Base-by-base conservation (phyloP, 2,797 vertebrate species). In the Crossoptilon crossoptilon region DNA sequence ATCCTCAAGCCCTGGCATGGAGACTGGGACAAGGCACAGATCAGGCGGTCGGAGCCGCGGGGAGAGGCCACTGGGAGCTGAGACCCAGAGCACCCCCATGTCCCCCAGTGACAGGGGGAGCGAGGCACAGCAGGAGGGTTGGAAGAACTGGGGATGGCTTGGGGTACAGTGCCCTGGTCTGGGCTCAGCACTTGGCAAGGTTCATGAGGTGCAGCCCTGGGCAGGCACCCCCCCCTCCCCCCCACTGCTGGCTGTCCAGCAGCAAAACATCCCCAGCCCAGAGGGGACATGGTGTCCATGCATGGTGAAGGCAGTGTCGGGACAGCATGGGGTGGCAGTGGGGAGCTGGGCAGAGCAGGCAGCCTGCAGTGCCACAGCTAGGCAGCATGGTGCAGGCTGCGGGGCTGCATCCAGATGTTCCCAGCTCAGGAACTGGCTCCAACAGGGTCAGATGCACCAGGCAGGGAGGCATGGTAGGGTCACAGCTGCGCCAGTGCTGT, bases 51-150 rank as follows among this genome's bases (percentile, higher is more conserved):
- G 4, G 71, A 90, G 80, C 27, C 31, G 3, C 0, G 1, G 35
- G 56, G 21, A 22, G 18, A 92, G 91, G 84, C 81, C 72, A 88
- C 96, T 73, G 86, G 66, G 77, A 41, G 66, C 84, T 33, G 1
- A 1, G n/a, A 6, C 8, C 78, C 53, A 0, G 11, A 67, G 78
- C 70, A 35, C 37, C 8, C 2, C 15, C 23, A 24, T 9, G 41
- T 44, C 21, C 35, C 69, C 66, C 4, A 9, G 69, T 44, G 15
- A 2, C 2, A 16, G 67, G 76, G 39, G 78, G 68, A 79, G 67
- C 35, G 84, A 91, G 93, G 84, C 84, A 81, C 63, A 4, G 67
- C 0, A 5, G 70, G 35, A 59, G 74, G 53, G 76, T 60, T 53
- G 76, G 60, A 22, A 64, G 35, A 23, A n/a, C 63, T 66, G 60